Evolutionary conservation across 2,797 vertebrate species (phyloP).

Genomic region (Notoglanidium macrostoma): DNA sequence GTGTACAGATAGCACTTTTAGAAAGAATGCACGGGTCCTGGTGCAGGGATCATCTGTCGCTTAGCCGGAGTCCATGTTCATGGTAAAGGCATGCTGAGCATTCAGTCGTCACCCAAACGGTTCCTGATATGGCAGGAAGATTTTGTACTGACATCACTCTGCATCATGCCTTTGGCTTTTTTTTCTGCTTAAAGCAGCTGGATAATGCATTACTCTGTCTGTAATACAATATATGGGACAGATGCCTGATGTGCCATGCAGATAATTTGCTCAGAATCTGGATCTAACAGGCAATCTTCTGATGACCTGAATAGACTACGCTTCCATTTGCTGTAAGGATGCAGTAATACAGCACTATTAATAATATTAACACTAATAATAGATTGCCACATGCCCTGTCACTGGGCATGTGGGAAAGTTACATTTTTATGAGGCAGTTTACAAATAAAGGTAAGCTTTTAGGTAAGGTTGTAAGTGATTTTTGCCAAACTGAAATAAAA

Average conservation of each 20-base stretch:
- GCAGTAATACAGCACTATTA: neutral
- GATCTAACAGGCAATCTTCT: neutral
- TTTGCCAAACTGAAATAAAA: neutral
- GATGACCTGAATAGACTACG: neutral
- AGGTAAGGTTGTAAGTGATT: neutral
- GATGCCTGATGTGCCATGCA: neutral
- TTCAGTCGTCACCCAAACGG: constrained; percentile 31
- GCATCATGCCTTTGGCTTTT: neutral
- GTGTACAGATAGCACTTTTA: constrained; percentile 51
- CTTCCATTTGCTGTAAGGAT: neutral
- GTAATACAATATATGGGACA: neutral
- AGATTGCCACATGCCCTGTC: neutral
- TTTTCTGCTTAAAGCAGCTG: neutral
- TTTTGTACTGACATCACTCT: constrained; percentile 3
- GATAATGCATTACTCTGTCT: neutral
- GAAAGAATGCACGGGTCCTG: constrained; percentile 35
- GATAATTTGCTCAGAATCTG: constrained; percentile 4
- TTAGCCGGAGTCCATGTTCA: constrained; percentile 51
- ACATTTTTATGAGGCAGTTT: neutral
- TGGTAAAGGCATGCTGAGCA: constrained; percentile 46
- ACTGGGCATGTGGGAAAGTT: neutral
- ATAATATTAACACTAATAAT: neutral
- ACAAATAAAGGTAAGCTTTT: neutral
- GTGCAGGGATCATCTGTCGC: constrained; percentile 47
- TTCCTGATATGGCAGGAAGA: constrained; percentile 30